Evolutionary conservation across 1,140 invertebrate genomes (phyloP).

Genomic region (Samia ricini): DNA sequence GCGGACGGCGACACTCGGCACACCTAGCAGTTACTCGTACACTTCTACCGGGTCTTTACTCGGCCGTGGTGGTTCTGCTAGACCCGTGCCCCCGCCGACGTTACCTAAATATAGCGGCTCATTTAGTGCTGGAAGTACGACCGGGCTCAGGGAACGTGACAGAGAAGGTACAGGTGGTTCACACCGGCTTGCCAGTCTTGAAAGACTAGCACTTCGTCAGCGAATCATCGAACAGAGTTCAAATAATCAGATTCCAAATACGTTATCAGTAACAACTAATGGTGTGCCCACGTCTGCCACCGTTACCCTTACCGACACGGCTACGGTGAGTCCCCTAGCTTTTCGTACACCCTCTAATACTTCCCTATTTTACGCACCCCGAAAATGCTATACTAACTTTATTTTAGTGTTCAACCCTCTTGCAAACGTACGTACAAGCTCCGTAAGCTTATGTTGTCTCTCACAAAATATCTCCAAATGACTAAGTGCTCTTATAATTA

Average conservation of each 20-base stretch:
- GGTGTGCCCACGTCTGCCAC: constrained; percentile 64
- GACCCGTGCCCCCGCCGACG: constrained; percentile 82
- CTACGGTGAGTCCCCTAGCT: constrained; percentile 71
- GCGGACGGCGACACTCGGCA: constrained; percentile 65
- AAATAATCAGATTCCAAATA: constrained; percentile 60
- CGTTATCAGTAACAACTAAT: constrained; percentile 28
- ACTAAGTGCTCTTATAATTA: neutral
- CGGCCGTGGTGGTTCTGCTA: constrained; percentile 62
- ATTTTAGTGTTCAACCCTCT: constrained; percentile 49
- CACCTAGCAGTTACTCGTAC: constrained; percentile 70
- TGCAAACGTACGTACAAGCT: neutral
- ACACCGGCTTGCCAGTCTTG: constrained; percentile 83
- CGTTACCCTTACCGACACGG: constrained; percentile 72
- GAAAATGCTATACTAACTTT: constrained; percentile 61
- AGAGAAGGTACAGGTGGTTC: constrained; percentile 78
- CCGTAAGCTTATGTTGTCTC: neutral
- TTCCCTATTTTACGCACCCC: constrained; percentile 62
- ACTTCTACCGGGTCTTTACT: constrained; percentile 68
- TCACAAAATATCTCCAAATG: no score
- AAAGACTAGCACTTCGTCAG: constrained; percentile 84
- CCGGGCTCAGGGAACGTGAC: constrained; percentile 69
- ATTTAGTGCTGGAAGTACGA: constrained; percentile 73
- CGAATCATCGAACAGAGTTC: constrained; percentile 81
- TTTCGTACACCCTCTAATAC: constrained; percentile 59
- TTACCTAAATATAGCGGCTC: constrained; percentile 80